Evolutionary conservation across 92 coral and sea anemone species (phyloP).

Genomic region (Palythoa heliodiscus): DNA sequence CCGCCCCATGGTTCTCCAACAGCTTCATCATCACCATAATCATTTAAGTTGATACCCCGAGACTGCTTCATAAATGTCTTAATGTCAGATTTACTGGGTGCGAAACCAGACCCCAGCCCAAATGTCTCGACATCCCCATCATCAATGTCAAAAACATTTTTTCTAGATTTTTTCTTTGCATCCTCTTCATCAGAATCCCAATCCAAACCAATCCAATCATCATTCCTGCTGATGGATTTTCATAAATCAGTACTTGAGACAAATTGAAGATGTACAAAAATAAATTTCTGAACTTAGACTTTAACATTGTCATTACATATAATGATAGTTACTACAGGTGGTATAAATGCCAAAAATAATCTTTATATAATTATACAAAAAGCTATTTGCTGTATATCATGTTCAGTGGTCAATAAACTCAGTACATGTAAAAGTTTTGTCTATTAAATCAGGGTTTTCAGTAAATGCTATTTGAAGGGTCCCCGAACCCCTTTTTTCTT

Average conservation of each 20-base stretch:
- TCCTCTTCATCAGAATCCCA: slow-evolving; percentile 42
- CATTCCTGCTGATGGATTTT: slow-evolving; percentile 13
- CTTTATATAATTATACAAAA: too few relatives aligned
- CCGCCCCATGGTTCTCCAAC: slow-evolving; percentile 47
- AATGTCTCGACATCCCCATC: slow-evolving; percentile 38
- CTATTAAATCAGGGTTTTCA: too few relatives aligned
- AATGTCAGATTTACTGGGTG: slow-evolving; percentile 42
- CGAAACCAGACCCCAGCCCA: slow-evolving; percentile 39
- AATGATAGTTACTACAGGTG: too few relatives aligned
- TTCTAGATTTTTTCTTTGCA: slow-evolving; percentile 27
- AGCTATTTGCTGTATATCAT: too few relatives aligned
- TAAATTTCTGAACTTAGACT: background rate
- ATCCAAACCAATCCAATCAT: slow-evolving; percentile 16
- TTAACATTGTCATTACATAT: too few relatives aligned
- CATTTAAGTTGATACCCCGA: slow-evolving; percentile 33
- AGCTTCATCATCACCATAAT: slow-evolving; percentile 35
- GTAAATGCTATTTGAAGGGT: too few relatives aligned
- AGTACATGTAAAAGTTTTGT: too few relatives aligned
- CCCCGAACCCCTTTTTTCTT: too few relatives aligned
- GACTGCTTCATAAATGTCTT: slow-evolving; percentile 37
- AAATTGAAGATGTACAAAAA: background rate
- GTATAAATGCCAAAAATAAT: too few relatives aligned
- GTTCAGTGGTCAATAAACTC: too few relatives aligned
- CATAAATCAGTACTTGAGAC: background rate
- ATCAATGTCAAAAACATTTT: slow-evolving; percentile 40